Percentiles rank a stretch among this genome's conserved stretches.
phyloP scores from a whole-genome alignment of 2,797 vertebrate genomes.

The Enteromius trimaculatus region DNA sequence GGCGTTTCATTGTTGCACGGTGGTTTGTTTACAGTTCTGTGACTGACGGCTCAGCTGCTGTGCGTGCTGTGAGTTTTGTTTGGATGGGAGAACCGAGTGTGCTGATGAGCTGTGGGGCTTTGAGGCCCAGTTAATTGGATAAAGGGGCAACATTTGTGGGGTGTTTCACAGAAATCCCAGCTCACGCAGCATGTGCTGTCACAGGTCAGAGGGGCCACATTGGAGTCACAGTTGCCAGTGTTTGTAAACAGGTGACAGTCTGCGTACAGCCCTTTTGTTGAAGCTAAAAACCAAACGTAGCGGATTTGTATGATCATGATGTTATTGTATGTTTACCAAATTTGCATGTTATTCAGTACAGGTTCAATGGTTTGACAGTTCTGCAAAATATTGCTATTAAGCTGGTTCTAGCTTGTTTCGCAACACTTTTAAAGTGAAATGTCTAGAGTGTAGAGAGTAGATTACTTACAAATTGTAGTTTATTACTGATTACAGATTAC shows the following conservation, averaged over 20 bases:
- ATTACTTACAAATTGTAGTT: background rate
- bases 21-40: constrained; percentile 18
- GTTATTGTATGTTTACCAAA: background rate
- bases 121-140: constrained; percentile 44
- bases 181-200: constrained; percentile 13
- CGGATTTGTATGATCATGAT: background rate
- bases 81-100: constrained; percentile 27
- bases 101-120: constrained; percentile 1
- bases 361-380: background rate
- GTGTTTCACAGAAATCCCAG: constrained; percentile 30
- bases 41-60: constrained; percentile 11
- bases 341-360: background rate
- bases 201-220: constrained; percentile 8
- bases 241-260: background rate
- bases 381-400: background rate
- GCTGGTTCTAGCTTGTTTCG: background rate
- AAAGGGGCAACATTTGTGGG: constrained; percentile 25
- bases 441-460: background rate
- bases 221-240: background rate
- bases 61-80: constrained; percentile 30
- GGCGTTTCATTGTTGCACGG: background rate
- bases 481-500: background rate
- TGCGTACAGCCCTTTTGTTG: background rate
- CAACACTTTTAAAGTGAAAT: background rate
- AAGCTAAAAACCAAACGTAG: background rate